These are phyloP conservation scores for Iguana delicatissima DNA, from an alignment of 2,797 vertebrate genomes.

Conservation along the genomic window DNA sequence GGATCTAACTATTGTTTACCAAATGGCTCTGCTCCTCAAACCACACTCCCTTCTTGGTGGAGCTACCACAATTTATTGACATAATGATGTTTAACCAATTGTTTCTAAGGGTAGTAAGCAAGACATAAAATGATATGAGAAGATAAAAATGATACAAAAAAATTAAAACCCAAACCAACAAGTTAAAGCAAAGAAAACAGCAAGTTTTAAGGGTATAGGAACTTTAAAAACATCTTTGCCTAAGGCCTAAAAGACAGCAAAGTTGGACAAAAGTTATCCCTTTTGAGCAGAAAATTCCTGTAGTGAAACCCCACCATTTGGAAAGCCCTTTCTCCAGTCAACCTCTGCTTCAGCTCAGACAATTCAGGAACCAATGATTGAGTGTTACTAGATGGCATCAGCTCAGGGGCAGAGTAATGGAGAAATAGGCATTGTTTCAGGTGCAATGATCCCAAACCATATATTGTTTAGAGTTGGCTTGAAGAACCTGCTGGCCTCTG, in stretches of 20 bases:
- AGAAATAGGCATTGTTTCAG: neutral
- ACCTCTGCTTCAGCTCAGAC: too few relatives aligned
- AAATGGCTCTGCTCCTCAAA: neutral
- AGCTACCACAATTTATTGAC: neutral
- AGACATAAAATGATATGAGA: neutral
- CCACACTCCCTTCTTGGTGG: slow-evolving; percentile 11
- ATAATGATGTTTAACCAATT: neutral
- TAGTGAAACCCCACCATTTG: neutral
- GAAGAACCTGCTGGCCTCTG: neutral
- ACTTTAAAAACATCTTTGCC: neutral
- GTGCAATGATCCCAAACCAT: neutral
- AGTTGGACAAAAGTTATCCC: too few relatives aligned
- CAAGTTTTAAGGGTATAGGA: neutral
- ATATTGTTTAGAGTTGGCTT: neutral
- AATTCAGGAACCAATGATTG: too few relatives aligned
- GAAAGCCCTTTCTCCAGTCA: neutral
- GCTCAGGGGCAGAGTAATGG: neutral
- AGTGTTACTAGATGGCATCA: neutral
- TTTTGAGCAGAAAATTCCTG: too few relatives aligned
- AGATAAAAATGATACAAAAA: neutral
- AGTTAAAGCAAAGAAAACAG: neutral
- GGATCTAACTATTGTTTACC: neutral
- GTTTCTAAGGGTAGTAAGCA: neutral
- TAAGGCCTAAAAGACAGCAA: neutral
- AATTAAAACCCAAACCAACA: neutral